phyloP scores from a whole-genome alignment of 2,797 vertebrate genomes.

The Melanotaenia maccullochi region DNA sequence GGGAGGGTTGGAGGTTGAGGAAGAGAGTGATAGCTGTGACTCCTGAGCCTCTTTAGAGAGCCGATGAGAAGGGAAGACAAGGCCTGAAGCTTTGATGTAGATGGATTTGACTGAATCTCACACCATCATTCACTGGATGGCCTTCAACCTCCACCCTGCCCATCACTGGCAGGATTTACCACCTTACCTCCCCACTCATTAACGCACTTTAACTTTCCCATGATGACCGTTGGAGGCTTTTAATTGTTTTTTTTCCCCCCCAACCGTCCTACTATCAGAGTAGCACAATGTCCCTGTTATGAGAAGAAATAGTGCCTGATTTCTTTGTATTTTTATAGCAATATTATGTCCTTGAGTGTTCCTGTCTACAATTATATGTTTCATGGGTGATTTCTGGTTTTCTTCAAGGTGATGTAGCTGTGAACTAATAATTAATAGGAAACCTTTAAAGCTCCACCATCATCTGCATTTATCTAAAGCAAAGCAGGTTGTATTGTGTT shows the following conservation, averaged over 20 bases:
- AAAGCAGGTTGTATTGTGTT: neutral
- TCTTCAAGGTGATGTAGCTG: neutral
- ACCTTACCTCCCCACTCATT: constrained; percentile 56
- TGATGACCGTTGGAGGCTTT: constrained; percentile 41
- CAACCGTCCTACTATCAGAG: neutral
- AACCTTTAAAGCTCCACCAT: neutral
- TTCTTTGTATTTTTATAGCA: constrained; percentile 5
- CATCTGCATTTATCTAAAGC: too few species aligned
- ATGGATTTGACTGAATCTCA: constrained; percentile 65
- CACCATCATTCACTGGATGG: constrained; percentile 57
- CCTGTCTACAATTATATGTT: neutral
- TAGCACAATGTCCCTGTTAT: constrained; percentile 20
- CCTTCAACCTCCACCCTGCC: constrained; percentile 43
- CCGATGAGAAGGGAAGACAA: constrained; percentile 43
- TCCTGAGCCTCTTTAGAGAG: constrained; percentile 72
- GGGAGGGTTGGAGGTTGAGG: constrained; percentile 30
- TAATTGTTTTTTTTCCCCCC: neutral
- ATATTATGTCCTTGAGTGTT: neutral
- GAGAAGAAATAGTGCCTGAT: neutral
- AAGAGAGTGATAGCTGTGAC: constrained; percentile 76
- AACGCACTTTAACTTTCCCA: constrained; percentile 59
- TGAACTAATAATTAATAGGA: neutral
- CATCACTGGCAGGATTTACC: constrained; percentile 63
- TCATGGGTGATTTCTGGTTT: neutral
- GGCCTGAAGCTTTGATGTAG: constrained; percentile 69